Evolutionary conservation across 2,113 vertebrate species (phyloP).

Genomic region (Motacilla alba): DNA sequence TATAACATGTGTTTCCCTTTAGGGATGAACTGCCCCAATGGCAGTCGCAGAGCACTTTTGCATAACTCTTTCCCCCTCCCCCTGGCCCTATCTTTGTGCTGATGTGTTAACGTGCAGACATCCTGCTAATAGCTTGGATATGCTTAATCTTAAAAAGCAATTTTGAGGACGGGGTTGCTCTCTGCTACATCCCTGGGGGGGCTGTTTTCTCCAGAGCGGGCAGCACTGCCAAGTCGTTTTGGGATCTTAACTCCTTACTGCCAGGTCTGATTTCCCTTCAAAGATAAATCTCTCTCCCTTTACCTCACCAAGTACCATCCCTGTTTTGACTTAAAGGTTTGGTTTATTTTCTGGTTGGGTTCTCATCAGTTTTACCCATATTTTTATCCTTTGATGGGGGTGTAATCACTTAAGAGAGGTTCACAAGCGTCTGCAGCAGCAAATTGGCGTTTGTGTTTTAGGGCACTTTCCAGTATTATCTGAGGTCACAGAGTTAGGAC

Average conservation of each 20-base stretch:
- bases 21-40: conserved; percentile 52
- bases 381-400: not conserved
- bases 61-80: conserved; percentile 40
- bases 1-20: conserved; percentile 69
- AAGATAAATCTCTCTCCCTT: not conserved
- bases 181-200: not conserved
- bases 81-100: conserved; percentile 32
- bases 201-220: not conserved
- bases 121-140: conserved; percentile 36
- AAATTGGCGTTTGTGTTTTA: not conserved
- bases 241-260: not conserved
- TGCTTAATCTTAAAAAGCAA: conserved; percentile 24
- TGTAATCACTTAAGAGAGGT: not conserved
- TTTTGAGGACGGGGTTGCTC: conserved; percentile 8
- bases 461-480: not conserved
- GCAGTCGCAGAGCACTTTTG: conserved; percentile 28
- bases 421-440: not conserved
- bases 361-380: not conserved
- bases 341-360: not conserved
- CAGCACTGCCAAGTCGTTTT: not conserved
- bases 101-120: conserved; percentile 66
- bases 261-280: not conserved
- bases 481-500: not conserved
- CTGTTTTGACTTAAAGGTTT: not conserved
- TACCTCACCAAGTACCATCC: not conserved